These are phyloP conservation scores for Octopus sinensis DNA, from an alignment of 1,140 invertebrate genomes.

Conservation along the genomic window DNA sequence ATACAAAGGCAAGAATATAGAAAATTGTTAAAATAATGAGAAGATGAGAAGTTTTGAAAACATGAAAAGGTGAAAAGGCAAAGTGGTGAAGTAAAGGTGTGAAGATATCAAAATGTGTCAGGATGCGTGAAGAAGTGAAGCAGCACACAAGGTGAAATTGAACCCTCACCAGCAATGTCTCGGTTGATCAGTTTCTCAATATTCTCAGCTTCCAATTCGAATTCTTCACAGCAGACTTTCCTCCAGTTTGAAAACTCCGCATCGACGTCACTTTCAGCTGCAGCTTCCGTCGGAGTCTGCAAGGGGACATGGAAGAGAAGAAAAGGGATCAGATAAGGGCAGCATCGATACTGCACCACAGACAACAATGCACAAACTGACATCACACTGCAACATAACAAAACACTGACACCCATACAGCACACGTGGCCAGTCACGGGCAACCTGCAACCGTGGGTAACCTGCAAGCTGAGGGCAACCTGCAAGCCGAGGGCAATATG, in stretches of 20 bases:
- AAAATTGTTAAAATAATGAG: neutral
- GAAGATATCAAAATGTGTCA: neutral
- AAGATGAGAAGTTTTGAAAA: neutral
- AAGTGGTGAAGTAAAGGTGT: neutral
- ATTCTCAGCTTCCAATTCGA: neutral
- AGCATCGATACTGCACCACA: too few relatives aligned
- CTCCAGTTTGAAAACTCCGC: neutral
- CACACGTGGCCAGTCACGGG: too few relatives aligned
- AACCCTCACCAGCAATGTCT: neutral
- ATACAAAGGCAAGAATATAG: neutral
- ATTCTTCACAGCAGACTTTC: neutral
- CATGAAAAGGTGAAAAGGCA: neutral
- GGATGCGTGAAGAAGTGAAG: neutral
- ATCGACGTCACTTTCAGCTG: neutral
- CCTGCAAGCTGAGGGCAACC: too few relatives aligned
- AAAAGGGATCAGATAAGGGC: too few relatives aligned
- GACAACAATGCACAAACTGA: too few relatives aligned
- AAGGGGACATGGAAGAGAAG: neutral
- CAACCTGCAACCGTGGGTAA: too few relatives aligned
- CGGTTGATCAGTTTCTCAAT: neutral
- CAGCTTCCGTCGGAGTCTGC: neutral
- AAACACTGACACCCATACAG: too few relatives aligned
- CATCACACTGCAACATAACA: too few relatives aligned
- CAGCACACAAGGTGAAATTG: neutral
- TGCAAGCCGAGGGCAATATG: too few relatives aligned